Conservation (phyloP, 2,113 vertebrate species). For the Microtus ochrogaster region DNA sequence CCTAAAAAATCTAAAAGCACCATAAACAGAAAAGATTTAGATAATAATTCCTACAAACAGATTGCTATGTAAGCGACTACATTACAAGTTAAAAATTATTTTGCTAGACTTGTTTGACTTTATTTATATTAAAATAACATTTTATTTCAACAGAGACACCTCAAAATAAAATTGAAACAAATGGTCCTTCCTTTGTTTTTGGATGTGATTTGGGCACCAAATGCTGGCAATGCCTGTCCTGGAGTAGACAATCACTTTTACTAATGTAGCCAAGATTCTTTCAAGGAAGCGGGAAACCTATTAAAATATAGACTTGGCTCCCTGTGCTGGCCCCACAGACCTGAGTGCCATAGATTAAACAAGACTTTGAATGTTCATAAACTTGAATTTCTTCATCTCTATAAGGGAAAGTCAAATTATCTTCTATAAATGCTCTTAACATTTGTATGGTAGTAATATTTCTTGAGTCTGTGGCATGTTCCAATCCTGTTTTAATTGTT, state of each 20-base stretch:
- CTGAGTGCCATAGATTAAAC: neutral
- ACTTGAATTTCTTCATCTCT: neutral
- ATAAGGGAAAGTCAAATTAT: neutral
- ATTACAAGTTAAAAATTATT: neutral
- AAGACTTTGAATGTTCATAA: neutral
- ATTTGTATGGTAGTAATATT: neutral
- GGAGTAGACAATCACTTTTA: neutral
- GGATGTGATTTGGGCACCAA: neutral
- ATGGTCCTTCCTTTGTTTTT: neutral
- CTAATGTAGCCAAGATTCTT: neutral
- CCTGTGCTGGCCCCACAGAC: neutral
- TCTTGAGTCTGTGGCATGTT: neutral
- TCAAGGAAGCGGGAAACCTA: neutral
- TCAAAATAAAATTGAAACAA: conserved; percentile 21
- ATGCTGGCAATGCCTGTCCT: neutral
- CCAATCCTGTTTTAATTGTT: neutral
- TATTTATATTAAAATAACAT: conserved; percentile 26
- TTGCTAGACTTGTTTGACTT: neutral
- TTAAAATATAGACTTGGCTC: neutral
- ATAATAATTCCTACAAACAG: conserved; percentile 3
- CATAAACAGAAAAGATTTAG: neutral
- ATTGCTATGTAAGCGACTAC: neutral
- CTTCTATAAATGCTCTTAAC: neutral
- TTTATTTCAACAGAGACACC: neutral
- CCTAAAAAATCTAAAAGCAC: conserved; percentile 19